These are phyloP conservation scores for Anguilla rostrata DNA, from an alignment of 2,113 vertebrate genomes.

Conservation along the genomic window DNA sequence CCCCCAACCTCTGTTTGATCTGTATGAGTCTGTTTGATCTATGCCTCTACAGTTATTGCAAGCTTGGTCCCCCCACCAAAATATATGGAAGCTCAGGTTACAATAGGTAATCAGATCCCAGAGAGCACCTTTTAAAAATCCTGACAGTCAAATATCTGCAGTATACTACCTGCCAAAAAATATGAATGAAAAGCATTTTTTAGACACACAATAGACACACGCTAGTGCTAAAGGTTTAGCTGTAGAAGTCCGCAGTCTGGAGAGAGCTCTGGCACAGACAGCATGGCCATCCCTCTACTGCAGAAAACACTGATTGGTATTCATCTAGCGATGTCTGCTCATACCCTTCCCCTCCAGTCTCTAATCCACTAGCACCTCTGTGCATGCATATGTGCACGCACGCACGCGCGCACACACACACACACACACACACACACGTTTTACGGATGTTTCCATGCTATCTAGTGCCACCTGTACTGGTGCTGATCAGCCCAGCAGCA, in stretches of 20 bases:
- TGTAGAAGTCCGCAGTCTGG: background rate
- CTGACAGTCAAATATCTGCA: background rate
- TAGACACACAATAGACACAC: background rate
- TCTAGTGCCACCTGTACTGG: background rate
- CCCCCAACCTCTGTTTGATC: too few relatives aligned
- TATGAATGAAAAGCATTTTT: background rate
- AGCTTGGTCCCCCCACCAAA: background rate
- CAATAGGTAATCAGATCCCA: background rate
- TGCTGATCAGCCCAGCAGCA: background rate
- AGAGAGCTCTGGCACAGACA: background rate
- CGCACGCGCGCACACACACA: background rate
- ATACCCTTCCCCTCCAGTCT: background rate
- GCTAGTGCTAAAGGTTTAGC: background rate
- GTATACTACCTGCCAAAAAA: background rate
- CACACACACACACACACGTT: background rate
- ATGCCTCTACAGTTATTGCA: background rate
- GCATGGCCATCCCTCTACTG: background rate
- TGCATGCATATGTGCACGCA: background rate
- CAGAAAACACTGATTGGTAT: constrained; percentile 18
- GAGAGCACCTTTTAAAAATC: background rate
- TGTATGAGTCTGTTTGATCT: background rate
- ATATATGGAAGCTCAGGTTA: background rate
- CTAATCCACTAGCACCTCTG: constrained; percentile 3
- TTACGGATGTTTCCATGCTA: too few relatives aligned
- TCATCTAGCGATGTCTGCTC: constrained; percentile 21